Evolutionary conservation across 2,888 invertebrate genomes (phyloP).

Genomic region (Drosophila lutescens): DNA sequence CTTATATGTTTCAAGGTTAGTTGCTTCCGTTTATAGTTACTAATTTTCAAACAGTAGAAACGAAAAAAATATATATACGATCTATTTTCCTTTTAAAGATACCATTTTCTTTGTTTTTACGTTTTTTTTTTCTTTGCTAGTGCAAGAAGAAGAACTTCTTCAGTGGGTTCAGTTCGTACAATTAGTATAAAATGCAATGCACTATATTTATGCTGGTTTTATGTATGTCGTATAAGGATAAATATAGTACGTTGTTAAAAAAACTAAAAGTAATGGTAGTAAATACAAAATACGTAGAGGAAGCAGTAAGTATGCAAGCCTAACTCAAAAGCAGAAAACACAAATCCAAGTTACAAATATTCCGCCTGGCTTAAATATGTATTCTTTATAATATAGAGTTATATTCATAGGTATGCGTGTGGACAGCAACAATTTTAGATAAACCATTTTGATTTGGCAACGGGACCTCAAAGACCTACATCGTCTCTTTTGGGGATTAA

Average conservation of each 20-base stretch:
- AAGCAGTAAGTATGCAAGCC: conserved; percentile 40
- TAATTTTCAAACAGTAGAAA: conserved; percentile 59
- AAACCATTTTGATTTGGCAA: conserved; percentile 52
- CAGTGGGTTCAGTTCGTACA: conserved; percentile 77
- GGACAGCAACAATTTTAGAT: conserved; percentile 75
- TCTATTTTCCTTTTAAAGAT: conserved; percentile 43
- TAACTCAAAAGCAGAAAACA: conserved; percentile 29
- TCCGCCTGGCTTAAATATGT: conserved; percentile 12
- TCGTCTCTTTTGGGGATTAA: not conserved
- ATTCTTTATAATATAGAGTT: conserved; percentile 34
- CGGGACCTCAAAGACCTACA: conserved; percentile 4
- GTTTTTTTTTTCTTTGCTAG: conserved; percentile 59
- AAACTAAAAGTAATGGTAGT: conserved; percentile 55
- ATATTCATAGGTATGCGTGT: conserved; percentile 49
- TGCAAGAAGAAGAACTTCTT: conserved; percentile 77
- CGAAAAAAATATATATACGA: conserved; percentile 52
- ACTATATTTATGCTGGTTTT: conserved; percentile 44
- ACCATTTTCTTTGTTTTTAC: conserved; percentile 21
- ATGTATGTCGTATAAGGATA: conserved; percentile 46
- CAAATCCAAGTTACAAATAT: conserved; percentile 33
- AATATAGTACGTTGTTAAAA: conserved; percentile 25
- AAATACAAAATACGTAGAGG: conserved; percentile 51
- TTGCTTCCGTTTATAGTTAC: conserved; percentile 64
- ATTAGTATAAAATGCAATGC: conserved; percentile 75
- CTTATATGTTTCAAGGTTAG: conserved; percentile 80